Conservation (phyloP, 2,888 invertebrate species). For the Mechanitis messenoides region DNA sequence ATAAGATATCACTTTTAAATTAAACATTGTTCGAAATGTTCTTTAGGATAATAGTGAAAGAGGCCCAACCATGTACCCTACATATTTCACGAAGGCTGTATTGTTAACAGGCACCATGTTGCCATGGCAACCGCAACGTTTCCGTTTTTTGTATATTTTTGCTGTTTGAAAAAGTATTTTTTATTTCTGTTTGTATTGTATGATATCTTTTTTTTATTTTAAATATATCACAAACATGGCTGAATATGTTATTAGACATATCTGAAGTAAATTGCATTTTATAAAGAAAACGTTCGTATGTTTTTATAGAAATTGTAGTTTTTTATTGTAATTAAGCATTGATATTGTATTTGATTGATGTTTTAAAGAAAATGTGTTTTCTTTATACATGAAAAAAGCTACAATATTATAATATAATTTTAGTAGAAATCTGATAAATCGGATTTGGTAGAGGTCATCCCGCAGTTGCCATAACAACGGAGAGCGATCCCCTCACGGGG, state of each 20-base stretch:
- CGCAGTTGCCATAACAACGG: constrained; percentile 48
- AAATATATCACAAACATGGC: no score
- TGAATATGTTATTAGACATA: no score
- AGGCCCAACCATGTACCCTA: constrained; percentile 10
- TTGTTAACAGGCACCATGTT: constrained; percentile 32
- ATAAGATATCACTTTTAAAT: constrained; percentile 8
- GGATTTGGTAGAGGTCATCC: constrained; percentile 33
- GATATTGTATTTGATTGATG: no score
- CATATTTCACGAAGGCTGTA: constrained; percentile 22
- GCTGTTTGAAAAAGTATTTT: not conserved
- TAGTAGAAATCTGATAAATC: not conserved
- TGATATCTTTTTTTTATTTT: no score
- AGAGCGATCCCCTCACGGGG: constrained; percentile 19
- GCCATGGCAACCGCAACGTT: constrained; percentile 32
- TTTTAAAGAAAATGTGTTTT: no score
- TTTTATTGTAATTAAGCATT: no score
- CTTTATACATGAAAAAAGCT: no score
- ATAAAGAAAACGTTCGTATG: no score
- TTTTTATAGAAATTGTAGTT: no score
- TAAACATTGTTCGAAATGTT: constrained; percentile 11
- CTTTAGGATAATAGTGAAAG: constrained; percentile 9
- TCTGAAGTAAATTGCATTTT: no score
- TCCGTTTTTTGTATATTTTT: not conserved
- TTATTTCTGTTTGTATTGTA: not conserved
- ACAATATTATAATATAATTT: no score